phyloP scores from a whole-genome alignment of 2,113 vertebrate genomes.

The Chrysemys picta region DNA sequence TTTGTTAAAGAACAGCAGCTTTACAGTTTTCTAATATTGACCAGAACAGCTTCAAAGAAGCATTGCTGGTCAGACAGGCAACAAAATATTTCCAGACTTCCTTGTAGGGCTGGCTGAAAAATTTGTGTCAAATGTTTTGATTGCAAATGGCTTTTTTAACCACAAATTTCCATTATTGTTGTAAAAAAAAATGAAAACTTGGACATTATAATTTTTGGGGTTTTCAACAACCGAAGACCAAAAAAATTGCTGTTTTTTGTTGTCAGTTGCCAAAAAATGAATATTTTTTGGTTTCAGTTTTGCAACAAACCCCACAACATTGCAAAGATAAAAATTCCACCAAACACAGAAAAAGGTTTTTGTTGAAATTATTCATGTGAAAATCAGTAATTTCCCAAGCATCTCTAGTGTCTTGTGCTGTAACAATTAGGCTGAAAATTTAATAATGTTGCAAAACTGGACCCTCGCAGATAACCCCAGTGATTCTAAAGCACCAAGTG shows the following conservation, averaged over 20 bases:
- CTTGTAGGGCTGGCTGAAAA: neutral
- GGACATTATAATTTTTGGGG: neutral
- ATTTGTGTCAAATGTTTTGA: neutral
- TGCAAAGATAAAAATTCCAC: neutral
- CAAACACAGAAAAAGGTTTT: neutral
- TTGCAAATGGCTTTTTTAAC: neutral
- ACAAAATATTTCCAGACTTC: neutral
- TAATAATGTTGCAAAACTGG: neutral
- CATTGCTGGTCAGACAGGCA: fast-evolving
- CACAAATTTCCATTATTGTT: neutral
- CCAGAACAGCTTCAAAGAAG: neutral
- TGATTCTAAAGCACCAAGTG: neutral
- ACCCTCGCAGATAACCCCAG: neutral
- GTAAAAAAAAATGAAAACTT: neutral
- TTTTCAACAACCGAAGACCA: neutral
- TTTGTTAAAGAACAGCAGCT: neutral
- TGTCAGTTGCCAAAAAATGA: neutral
- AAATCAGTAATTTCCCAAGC: neutral
- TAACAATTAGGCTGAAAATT: neutral
- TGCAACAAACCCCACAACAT: neutral
- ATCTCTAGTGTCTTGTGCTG: neutral
- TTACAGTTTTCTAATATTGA: neutral
- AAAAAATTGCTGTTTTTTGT: neutral
- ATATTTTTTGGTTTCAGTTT: neutral
- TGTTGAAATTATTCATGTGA: neutral